phyloP scores from a whole-genome alignment of 1,140 invertebrate species.

The Triops cancriformis region DNA sequence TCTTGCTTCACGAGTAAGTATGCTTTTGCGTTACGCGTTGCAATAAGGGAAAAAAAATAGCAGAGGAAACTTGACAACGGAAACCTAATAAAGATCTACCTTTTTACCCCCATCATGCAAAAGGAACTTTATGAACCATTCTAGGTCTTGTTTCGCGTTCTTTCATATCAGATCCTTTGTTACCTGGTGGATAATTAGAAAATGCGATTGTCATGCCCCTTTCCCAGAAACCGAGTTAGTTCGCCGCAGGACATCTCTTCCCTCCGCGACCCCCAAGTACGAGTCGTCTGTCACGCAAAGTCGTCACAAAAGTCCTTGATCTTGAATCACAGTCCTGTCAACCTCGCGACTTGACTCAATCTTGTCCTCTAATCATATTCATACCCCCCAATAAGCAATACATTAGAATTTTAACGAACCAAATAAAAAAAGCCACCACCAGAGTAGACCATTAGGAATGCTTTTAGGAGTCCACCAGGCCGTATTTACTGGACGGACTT shows the following conservation, averaged over 20 bases:
- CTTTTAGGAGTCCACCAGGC: neutral
- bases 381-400: neutral
- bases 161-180: neutral
- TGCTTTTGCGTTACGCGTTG: neutral
- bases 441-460: neutral
- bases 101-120: no score
- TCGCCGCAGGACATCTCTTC: neutral
- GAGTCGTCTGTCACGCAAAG: neutral
- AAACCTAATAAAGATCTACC: no score
- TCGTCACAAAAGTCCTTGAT: neutral
- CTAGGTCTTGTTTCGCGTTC: neutral
- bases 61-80: neutral
- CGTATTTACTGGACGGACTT: neutral
- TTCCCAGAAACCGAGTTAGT: neutral
- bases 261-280: neutral
- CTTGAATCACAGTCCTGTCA: neutral
- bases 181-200: neutral
- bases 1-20: neutral
- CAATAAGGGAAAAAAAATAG: neutral
- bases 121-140: neutral
- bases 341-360: neutral
- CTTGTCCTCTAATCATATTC: neutral
- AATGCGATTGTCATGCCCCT: neutral
- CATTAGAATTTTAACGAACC: neutral
- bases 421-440: neutral